These are phyloP conservation scores for Serranus cabrilla DNA, from an alignment of 2,797 vertebrate species.

Conservation along the genomic window DNA sequence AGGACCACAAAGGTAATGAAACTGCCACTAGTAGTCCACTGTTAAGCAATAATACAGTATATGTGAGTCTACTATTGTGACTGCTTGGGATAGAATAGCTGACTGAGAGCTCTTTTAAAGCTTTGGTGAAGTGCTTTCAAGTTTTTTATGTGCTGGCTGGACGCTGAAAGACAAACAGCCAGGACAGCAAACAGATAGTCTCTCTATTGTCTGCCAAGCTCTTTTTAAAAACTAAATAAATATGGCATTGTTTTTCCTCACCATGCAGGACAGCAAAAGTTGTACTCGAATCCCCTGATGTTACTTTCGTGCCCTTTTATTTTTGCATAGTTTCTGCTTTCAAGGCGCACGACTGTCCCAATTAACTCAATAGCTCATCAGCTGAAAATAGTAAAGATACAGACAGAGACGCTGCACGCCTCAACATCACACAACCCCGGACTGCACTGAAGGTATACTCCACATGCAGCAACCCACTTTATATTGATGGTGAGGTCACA, in stretches of 20 bases:
- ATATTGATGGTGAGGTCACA: slow-evolving; percentile 4
- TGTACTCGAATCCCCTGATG: background rate
- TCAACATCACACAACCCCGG: slow-evolving; percentile 1
- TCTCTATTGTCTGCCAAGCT: slow-evolving; percentile 6
- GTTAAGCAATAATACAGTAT: slow-evolving; percentile 46
- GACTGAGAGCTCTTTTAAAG: slow-evolving; percentile 33
- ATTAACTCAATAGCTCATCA: slow-evolving; percentile 39
- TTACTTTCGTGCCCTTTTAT: background rate
- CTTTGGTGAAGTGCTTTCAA: slow-evolving; percentile 31
- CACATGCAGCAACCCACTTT: background rate
- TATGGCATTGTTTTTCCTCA: background rate
- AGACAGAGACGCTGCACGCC: background rate
- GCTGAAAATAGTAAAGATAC: background rate
- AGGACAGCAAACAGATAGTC: background rate
- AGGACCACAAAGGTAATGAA: slow-evolving; percentile 42
- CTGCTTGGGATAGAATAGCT: slow-evolving; percentile 19
- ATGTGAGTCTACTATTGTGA: slow-evolving; percentile 16
- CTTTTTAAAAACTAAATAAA: background rate
- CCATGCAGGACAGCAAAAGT: background rate
- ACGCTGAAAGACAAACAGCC: slow-evolving; percentile 10
- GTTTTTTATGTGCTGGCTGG: slow-evolving; percentile 36
- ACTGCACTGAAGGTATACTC: background rate
- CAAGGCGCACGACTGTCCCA: slow-evolving; percentile 12
- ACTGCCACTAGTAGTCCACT: slow-evolving; percentile 34
- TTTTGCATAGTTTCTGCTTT: slow-evolving; percentile 22